Base-by-base conservation (phyloP, 1,140 invertebrate genomes). In the Saccostrea glomerata region DNA sequence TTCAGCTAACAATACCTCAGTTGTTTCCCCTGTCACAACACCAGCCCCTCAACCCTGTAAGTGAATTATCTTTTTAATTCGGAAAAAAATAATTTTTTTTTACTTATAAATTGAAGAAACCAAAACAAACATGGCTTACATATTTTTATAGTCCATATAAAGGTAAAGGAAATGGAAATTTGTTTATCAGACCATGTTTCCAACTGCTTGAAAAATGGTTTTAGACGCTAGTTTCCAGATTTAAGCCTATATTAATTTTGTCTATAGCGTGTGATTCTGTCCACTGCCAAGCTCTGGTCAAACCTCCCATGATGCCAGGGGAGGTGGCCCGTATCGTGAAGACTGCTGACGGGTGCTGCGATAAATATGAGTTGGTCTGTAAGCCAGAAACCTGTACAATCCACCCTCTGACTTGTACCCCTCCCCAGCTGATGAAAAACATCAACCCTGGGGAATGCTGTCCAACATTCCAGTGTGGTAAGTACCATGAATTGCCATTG, bases 271-370 rank as follows among this genome's bases (percentile, higher is more conserved):
- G 90, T 90, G 60, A 36, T 58, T 54, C 47, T 0, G 36, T 87
- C 6, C 82, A 47, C 55, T 91, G 90, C 47, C 87, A 86, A 47
- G 73, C 90, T 25, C 58, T 91, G 55, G 88, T 88, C 1, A 84
- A 82, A 55, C 91, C 91, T 30, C 70, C 58, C n/a, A 47, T 90
- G 30, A 88, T 89, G 15, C 86, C 84, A 63, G 91, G 91, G 23
- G 90, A 92, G 60, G 84, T 88, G 6, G 40, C 84, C 13, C 77
- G 82, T 30, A 20, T 91, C 1, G 85, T 88, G 15, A 91, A 90
- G 86, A 91, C 89, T n/a, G 15, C 36, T 6, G 89, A 91, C 82
- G 90, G 91, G 12, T 92, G 91, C 82, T 92, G 91, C 82, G 86
- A 90, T 30, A 86, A 82, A 7, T 92, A 91, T 70, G 70, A 86